Percentiles rank a stretch among this genome's conserved stretches.
Conservation (phyloP, 1,140 invertebrate species). For the Euura lappo region DNA sequence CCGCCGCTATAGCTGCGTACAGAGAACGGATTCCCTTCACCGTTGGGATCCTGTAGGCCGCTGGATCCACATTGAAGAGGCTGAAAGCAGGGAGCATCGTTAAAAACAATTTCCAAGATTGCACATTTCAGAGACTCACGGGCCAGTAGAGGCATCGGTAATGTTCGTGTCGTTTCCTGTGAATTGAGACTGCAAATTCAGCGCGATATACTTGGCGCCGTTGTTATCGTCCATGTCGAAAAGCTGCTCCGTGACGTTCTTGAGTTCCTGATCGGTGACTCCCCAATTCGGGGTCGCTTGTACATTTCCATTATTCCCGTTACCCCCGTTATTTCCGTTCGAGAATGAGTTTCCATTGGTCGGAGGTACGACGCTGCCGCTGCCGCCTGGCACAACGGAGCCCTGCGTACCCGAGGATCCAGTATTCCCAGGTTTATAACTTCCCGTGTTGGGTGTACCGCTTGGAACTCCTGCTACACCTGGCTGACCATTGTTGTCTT, state of each 20-base stretch:
- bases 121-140: slow-evolving; percentile 43
- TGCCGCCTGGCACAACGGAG: background rate
- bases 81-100: slow-evolving; percentile 36
- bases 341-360: background rate
- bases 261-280: slow-evolving; percentile 45
- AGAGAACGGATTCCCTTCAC: slow-evolving; percentile 69
- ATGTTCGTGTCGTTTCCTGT: slow-evolving; percentile 48
- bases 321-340: background rate
- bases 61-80: slow-evolving; percentile 47
- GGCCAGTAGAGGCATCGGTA: slow-evolving; percentile 52
- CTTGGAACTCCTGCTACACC: background rate
- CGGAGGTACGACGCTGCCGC: background rate
- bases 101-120: slow-evolving; percentile 11
- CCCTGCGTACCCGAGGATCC: background rate
- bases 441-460: background rate
- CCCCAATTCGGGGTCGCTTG: background rate
- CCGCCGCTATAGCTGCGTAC: slow-evolving; percentile 74
- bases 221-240: slow-evolving; percentile 57
- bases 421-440: background rate
- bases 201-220: slow-evolving; percentile 50
- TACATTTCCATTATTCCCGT: background rate
- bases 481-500: background rate
- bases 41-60: slow-evolving; percentile 56
- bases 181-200: slow-evolving; percentile 58
- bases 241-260: slow-evolving; percentile 49